phyloP scores from a whole-genome alignment of 2,113 vertebrate genomes.

The Hydropotes inermis region DNA sequence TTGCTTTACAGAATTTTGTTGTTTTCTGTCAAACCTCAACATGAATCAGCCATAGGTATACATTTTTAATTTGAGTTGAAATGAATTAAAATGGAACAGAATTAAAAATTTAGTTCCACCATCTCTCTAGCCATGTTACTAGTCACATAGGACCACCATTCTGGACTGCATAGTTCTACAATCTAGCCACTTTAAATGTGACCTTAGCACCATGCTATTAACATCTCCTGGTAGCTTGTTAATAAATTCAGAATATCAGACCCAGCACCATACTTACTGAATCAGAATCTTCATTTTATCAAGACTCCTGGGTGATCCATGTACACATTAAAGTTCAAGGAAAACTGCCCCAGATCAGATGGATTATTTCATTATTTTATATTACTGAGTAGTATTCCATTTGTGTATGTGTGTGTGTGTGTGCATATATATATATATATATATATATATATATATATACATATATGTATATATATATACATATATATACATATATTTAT shows the following conservation, averaged over 20 bases:
- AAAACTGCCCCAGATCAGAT: not conserved
- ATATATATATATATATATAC: too few species aligned
- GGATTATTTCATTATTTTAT: not conserved
- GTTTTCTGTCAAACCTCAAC: not conserved
- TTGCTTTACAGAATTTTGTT: not conserved
- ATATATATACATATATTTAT: not conserved
- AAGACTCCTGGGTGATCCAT: not conserved
- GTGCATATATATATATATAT: not conserved
- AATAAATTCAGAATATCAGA: not conserved
- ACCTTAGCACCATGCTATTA: not conserved
- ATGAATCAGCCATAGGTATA: not conserved
- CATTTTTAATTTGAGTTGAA: not conserved
- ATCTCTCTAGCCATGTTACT: not conserved
- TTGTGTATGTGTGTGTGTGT: not conserved
- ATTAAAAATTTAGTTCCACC: not conserved
- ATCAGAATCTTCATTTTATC: not conserved
- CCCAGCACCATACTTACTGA: not conserved
- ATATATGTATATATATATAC: not conserved
- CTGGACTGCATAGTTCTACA: not conserved
- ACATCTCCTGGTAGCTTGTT: not conserved
- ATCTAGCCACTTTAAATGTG: not conserved
- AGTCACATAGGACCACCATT: not conserved
- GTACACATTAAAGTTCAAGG: not conserved
- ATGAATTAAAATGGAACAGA: not conserved
- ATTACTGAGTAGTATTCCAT: not conserved